Evolutionary conservation across 2,113 vertebrate genomes (phyloP).

Genomic region (Tenrec ecaudatus): DNA sequence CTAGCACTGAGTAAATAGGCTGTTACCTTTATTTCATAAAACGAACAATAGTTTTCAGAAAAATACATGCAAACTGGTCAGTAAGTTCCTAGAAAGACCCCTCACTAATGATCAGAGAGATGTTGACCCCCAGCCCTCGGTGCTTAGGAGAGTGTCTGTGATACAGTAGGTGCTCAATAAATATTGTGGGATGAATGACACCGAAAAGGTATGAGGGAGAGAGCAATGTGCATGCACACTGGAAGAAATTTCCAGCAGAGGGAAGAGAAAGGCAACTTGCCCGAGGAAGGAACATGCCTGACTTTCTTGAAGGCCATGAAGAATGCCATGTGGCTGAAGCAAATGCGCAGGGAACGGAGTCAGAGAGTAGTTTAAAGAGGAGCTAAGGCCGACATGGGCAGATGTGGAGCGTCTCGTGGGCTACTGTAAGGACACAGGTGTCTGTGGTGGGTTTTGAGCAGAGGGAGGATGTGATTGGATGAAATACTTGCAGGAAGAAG

Average conservation of each 20-base stretch:
- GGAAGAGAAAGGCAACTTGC: not conserved
- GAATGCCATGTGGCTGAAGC: not conserved
- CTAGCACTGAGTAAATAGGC: no score
- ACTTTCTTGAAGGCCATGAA: not conserved
- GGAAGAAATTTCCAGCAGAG: not conserved
- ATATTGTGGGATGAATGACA: not conserved
- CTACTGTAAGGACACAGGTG: not conserved
- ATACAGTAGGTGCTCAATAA: not conserved
- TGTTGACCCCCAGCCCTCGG: not conserved
- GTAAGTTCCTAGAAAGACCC: not conserved
- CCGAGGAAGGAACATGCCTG: not conserved
- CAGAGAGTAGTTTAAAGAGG: not conserved
- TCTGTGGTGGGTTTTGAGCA: not conserved
- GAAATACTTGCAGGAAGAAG: no score
- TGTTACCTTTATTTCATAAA: not conserved
- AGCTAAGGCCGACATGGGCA: not conserved
- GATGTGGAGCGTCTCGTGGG: no score
- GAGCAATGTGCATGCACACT: accelerated
- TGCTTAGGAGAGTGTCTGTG: not conserved
- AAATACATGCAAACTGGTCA: not conserved
- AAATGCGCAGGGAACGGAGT: not conserved
- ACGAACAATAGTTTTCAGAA: not conserved
- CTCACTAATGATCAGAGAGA: not conserved
- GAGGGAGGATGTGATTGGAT: not conserved
- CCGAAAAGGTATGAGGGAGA: not conserved